Conservation (phyloP, 2,113 vertebrate species). For the Sceloporus tristichus region DNA sequence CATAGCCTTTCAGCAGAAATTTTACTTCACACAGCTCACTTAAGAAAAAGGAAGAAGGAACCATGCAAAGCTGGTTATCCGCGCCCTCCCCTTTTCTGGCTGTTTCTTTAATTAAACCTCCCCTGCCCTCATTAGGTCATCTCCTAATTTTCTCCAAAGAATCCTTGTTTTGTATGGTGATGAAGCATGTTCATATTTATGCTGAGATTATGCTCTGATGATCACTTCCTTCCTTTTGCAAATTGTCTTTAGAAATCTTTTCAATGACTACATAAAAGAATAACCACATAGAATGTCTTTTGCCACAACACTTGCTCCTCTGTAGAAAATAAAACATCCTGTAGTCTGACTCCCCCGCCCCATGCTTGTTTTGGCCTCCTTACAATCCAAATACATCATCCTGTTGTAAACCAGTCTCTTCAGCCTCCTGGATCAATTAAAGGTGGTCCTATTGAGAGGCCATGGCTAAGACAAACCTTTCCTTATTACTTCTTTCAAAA, state of each 20-base stretch:
- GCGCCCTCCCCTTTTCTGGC: conserved; percentile 31
- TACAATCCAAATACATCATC: conserved; percentile 70
- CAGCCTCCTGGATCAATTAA: conserved; percentile 71
- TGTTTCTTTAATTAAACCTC: conserved; percentile 65
- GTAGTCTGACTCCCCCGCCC: conserved; percentile 53
- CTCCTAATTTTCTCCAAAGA: conserved; percentile 58
- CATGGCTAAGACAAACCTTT: conserved; percentile 67
- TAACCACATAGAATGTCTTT: conserved; percentile 49
- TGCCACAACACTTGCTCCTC: background rate
- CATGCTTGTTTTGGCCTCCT: conserved; percentile 67
- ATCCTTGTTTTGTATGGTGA: conserved; percentile 65
- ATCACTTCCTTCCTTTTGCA: conserved; percentile 63
- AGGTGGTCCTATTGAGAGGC: conserved; percentile 64
- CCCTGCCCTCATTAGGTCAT: conserved; percentile 54
- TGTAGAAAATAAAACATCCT: conserved; percentile 69
- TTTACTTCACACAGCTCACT: conserved; percentile 6
- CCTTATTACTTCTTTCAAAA: conserved; percentile 75
- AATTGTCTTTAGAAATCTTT: conserved; percentile 50
- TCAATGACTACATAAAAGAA: conserved; percentile 55
- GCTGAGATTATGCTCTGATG: conserved; percentile 52
- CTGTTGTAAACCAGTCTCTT: conserved; percentile 50
- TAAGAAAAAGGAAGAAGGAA: conserved; percentile 42
- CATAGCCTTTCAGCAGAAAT: background rate
- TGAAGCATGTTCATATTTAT: conserved; percentile 48
- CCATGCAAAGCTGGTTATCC: conserved; percentile 39